A percentile compares a stretch with the other conserved stretches of the same genome.
These are phyloP conservation scores for Phasia obesa DNA, from an alignment of 2,888 invertebrate species.

Conservation along the genomic window DNA sequence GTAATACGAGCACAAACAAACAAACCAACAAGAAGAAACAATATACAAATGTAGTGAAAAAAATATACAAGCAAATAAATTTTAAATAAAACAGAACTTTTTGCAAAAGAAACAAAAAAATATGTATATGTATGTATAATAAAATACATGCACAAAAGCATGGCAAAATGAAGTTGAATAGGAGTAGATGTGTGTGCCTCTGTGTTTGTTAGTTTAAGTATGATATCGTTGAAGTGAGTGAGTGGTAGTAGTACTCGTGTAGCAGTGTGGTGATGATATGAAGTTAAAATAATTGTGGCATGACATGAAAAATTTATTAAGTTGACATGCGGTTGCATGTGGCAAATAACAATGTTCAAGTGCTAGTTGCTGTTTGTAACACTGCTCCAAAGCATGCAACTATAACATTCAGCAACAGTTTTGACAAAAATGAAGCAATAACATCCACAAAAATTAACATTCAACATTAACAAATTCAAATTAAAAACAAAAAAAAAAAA, in stretches of 20 bases:
- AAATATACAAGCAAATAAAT: conserved; percentile 24
- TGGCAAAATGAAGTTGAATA: neutral
- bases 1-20: conserved; percentile 15
- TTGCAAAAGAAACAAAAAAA: conserved; percentile 29
- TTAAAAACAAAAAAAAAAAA: conserved; percentile 1
- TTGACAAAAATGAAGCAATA: conserved; percentile 48
- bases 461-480: conserved; percentile 60
- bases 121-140: too few relatives aligned
- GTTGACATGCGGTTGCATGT: conserved; percentile 71
- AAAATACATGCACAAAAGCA: conserved; percentile 13
- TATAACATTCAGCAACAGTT: conserved; percentile 62
- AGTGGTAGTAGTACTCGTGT: conserved; percentile 12
- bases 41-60: neutral
- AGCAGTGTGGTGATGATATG: conserved; percentile 57
- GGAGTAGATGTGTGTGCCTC: neutral
- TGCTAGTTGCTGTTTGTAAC: conserved; percentile 60
- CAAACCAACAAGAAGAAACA: neutral
- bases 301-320: conserved; percentile 72
- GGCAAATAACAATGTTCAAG: conserved; percentile 70
- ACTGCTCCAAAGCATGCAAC: conserved; percentile 59
- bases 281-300: conserved; percentile 70
- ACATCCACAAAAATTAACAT: conserved; percentile 58
- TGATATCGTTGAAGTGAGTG: conserved; percentile 19
- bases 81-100: conserved; percentile 55
- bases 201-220: neutral